Conservation (phyloP, 2,797 vertebrate species). For the Syndactyla subalaris region DNA sequence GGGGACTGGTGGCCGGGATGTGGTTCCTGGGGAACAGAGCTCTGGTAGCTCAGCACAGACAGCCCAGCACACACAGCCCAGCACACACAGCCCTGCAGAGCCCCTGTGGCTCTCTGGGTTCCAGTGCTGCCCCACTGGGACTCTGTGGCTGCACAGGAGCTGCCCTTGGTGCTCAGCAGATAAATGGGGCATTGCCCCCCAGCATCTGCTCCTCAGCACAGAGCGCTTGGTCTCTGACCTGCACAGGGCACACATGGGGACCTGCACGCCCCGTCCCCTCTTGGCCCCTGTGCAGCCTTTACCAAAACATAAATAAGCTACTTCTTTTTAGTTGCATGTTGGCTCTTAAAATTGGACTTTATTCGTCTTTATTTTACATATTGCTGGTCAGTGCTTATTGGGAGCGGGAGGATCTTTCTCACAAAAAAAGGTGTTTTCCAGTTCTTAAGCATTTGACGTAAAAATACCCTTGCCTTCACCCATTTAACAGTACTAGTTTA, state of each 20-base stretch:
- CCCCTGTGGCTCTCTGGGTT: not conserved
- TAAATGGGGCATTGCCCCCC: not conserved
- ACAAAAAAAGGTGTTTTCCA: fast-evolving
- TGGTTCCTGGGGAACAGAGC: no score
- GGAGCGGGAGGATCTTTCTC: not conserved
- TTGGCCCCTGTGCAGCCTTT: not conserved
- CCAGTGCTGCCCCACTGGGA: not conserved
- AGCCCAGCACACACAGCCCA: no score
- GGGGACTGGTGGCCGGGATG: not conserved
- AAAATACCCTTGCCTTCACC: not conserved
- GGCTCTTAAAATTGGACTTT: not conserved
- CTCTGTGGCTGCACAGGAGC: not conserved
- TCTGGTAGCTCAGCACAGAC: no score
- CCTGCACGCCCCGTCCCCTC: fast-evolving
- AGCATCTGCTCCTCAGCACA: not conserved
- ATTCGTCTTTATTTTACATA: not conserved
- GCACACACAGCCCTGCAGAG: not conserved
- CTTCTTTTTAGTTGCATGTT: not conserved
- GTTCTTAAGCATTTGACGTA: not conserved
- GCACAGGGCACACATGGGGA: not conserved
- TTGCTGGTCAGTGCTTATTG: not conserved
- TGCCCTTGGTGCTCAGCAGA: not conserved
- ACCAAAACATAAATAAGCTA: not conserved
- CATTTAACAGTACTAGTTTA: not conserved
- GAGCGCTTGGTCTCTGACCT: not conserved